phyloP scores from a whole-genome alignment of 1,140 invertebrate species.

The Phortica variegata region DNA sequence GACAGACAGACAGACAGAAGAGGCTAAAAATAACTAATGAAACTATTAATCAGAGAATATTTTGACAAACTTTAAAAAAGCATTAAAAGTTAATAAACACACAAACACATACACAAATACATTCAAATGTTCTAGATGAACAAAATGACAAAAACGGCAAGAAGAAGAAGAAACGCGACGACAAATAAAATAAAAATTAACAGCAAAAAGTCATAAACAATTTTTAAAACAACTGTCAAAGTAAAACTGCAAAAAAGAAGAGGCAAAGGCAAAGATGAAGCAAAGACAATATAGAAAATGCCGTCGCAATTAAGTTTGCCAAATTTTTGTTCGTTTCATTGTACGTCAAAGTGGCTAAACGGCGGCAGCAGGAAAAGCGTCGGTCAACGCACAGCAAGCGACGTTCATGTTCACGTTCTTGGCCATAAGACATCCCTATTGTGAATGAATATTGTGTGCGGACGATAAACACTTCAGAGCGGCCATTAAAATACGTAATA shows the following conservation, averaged over 20 bases:
- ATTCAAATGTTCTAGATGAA: too few species aligned
- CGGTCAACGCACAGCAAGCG: slow-evolving; percentile 11
- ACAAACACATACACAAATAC: slow-evolving; percentile 1
- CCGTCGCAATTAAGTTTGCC: slow-evolving; percentile 20
- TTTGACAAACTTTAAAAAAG: not conserved
- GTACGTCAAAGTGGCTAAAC: too few species aligned
- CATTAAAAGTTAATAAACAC: not conserved
- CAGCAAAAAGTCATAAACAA: slow-evolving; percentile 40
- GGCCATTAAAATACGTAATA: slow-evolving; percentile 51
- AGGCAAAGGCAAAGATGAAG: slow-evolving; percentile 7
- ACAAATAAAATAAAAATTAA: slow-evolving; percentile 4
- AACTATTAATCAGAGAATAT: not conserved
- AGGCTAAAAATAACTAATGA: not conserved
- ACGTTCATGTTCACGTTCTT: slow-evolving; percentile 9
- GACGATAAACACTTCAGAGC: slow-evolving; percentile 58
- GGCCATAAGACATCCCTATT: slow-evolving; percentile 52
- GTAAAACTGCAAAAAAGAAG: slow-evolving; percentile 16
- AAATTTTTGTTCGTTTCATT: too few species aligned
- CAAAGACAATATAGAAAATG: slow-evolving; percentile 22
- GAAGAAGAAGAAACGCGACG: not conserved
- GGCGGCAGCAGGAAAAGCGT: slow-evolving; percentile 29
- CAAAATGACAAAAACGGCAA: too few species aligned
- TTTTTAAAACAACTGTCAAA: slow-evolving; percentile 55
- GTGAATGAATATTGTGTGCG: slow-evolving; percentile 52
- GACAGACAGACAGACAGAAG: not conserved